These are phyloP conservation scores for Brachionichthys hirsutus DNA, from an alignment of 2,113 vertebrate species.

Conservation along the genomic window DNA sequence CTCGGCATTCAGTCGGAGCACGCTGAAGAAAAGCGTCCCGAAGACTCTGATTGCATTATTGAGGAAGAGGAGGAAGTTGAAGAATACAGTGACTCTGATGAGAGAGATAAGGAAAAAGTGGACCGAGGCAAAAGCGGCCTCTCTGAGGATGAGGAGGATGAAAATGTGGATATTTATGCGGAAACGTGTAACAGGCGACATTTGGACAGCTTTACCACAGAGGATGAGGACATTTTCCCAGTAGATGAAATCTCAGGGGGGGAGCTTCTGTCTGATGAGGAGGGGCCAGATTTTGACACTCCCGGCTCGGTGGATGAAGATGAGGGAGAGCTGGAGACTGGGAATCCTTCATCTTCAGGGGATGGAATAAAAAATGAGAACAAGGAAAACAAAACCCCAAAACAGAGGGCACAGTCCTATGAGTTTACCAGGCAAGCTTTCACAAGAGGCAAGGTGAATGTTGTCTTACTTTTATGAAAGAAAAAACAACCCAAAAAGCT, in stretches of 20 bases:
- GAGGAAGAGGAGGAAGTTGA: constrained; percentile 80
- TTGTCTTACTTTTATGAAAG: not conserved
- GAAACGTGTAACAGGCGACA: constrained; percentile 48
- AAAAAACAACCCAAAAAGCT: not conserved
- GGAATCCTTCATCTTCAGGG: constrained; percentile 7
- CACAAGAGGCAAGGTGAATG: constrained; percentile 89
- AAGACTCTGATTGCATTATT: constrained; percentile 79
- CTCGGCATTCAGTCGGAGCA: constrained; percentile 38
- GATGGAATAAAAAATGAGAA: constrained; percentile 36
- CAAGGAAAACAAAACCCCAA: constrained; percentile 35
- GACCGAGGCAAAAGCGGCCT: constrained; percentile 67
- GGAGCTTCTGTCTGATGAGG: constrained; percentile 84
- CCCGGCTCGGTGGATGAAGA: constrained; percentile 57
- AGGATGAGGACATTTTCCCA: constrained; percentile 76
- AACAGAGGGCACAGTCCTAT: constrained; percentile 71
- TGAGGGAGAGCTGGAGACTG: constrained; percentile 25
- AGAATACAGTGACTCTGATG: constrained; percentile 75
- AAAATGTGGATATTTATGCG: constrained; percentile 68
- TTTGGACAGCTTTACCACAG: constrained; percentile 67
- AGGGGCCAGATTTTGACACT: constrained; percentile 65
- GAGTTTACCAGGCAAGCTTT: constrained; percentile 85
- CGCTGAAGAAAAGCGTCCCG: constrained; percentile 36
- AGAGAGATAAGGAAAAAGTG: constrained; percentile 75
- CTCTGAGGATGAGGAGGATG: constrained; percentile 62
- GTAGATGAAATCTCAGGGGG: constrained; percentile 79